Conservation (phyloP, 2,797 vertebrate species). For the Melanotaenia parkinsoni region DNA sequence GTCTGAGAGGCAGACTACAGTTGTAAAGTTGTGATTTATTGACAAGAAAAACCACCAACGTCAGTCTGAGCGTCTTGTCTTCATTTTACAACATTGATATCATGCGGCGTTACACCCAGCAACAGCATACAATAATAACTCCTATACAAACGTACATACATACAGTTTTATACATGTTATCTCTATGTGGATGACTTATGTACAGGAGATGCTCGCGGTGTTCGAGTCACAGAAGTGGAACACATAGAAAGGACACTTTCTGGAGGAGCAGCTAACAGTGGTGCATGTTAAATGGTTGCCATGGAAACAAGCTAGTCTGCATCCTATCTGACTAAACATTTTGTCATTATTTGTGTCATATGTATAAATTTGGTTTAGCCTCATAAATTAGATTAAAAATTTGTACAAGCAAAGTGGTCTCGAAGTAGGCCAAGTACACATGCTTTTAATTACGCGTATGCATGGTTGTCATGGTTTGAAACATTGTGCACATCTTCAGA, state of each 20-base stretch:
- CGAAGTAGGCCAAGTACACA: too few species aligned
- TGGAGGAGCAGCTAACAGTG: constrained; percentile 46
- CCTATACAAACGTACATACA: constrained; percentile 77
- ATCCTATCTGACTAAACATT: too few species aligned
- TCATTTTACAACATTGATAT: constrained; percentile 71
- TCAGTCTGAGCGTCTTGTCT: constrained; percentile 53
- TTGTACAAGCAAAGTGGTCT: too few species aligned
- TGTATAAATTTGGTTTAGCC: too few species aligned
- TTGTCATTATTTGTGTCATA: too few species aligned
- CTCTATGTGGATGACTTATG: constrained; percentile 58
- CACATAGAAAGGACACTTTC: constrained; percentile 62
- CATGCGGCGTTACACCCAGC: constrained; percentile 71
- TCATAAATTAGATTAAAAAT: too few species aligned
- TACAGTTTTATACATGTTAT: constrained; percentile 68
- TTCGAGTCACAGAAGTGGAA: constrained; percentile 50
- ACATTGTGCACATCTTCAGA: too few species aligned
- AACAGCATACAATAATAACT: constrained; percentile 67
- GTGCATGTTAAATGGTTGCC: constrained; percentile 28
- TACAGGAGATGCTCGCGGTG: constrained; percentile 50
- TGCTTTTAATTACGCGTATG: too few species aligned
- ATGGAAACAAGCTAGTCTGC: constrained; percentile 12
- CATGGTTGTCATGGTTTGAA: too few species aligned
- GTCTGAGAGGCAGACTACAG: background rate
- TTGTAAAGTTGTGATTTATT: constrained; percentile 75
- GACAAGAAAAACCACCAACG: constrained; percentile 64